Base-by-base conservation (phyloP, 1,140 invertebrate species). In the Sinella curviseta region DNA sequence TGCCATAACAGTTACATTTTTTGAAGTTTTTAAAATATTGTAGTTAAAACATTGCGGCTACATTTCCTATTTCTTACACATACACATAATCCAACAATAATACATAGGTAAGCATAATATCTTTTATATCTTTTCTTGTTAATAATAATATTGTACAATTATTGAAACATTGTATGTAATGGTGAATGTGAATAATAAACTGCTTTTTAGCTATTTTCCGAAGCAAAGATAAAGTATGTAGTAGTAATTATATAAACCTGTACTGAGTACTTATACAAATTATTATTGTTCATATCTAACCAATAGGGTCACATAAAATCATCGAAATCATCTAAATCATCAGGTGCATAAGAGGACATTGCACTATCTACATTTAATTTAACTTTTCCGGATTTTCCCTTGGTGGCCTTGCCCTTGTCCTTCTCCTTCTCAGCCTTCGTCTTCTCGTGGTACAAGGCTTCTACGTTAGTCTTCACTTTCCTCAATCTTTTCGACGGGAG, bases 401-500 rank as follows among this genome's bases (percentile, higher is more conserved):
- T 81, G 31, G 78, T 60, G 4, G 54, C 57, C n/a, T 39, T 20
- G 54, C 0, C 8, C 36, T 39, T 85, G 94, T 93, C 87, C 93
- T 94, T 54, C 24, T 82, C 84, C 80, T 88, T 88, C 83, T 87
- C 86, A 67, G 93, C 87, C 88, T 95, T 95, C 78, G 92, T 88
- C 86, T 95, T 95, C 86, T 95, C 94, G 82, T 92, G 90, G 83
- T 92, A 91, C 80, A 95, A 87, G 86, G 91, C 93, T 86, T 94
- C 94, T 82, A 95, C 87, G 77, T 89, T 90, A 82, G 91, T 90
- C 87, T 94, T 94, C 83, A 95, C 90, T 89, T 94, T 95, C 84
- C 93, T 95, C 82, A 95, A 90, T 84, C 93, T 90, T 79, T 87
- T 86, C 17, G 92, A 91, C 78, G 89, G 86, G 87, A 95, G 93